Percentiles rank a stretch among this genome's conserved stretches.
phyloP scores from a whole-genome alignment of 1,140 invertebrate genomes.

The Mercenaria mercenaria region DNA sequence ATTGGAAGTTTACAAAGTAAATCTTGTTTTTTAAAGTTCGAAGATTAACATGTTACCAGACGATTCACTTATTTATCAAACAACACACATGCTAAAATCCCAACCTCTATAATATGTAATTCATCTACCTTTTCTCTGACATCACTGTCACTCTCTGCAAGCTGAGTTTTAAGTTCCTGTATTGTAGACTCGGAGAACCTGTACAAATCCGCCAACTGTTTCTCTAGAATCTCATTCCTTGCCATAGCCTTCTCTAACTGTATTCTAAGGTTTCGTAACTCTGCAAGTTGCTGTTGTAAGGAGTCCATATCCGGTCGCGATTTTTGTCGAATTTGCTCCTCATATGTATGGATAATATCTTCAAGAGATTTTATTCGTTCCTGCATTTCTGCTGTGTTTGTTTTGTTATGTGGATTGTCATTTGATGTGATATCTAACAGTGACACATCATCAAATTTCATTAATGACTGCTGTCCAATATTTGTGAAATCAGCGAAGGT shows the following conservation, averaged over 20 bases:
- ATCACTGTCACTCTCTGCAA: not conserved
- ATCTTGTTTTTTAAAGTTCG: too few relatives aligned
- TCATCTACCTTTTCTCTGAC: constrained; percentile 9
- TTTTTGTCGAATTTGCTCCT: constrained; percentile 13
- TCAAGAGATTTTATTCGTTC: constrained; percentile 22
- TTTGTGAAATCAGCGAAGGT: not conserved
- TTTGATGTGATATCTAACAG: not conserved
- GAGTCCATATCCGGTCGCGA: constrained; percentile 19
- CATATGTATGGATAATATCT: constrained; percentile 31
- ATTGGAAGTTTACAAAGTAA: too few relatives aligned
- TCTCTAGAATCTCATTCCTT: not conserved
- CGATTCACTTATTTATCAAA: too few relatives aligned
- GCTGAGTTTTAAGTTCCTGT: not conserved
- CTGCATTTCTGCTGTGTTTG: constrained; percentile 20
- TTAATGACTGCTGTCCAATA: not conserved
- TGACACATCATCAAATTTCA: not conserved
- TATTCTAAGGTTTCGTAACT: constrained; percentile 39
- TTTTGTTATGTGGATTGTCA: constrained; percentile 6
- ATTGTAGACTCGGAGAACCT: not conserved
- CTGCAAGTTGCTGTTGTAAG: constrained; percentile 38
- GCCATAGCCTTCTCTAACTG: constrained; percentile 14
- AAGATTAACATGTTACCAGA: too few relatives aligned
- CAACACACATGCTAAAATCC: too few relatives aligned
- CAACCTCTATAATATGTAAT: too few relatives aligned
- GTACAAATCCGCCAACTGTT: not conserved